A percentile compares a stretch with the other conserved stretches of the same genome.
Conservation (phyloP, 2,113 vertebrate species). For the Plestiodon gilberti region DNA sequence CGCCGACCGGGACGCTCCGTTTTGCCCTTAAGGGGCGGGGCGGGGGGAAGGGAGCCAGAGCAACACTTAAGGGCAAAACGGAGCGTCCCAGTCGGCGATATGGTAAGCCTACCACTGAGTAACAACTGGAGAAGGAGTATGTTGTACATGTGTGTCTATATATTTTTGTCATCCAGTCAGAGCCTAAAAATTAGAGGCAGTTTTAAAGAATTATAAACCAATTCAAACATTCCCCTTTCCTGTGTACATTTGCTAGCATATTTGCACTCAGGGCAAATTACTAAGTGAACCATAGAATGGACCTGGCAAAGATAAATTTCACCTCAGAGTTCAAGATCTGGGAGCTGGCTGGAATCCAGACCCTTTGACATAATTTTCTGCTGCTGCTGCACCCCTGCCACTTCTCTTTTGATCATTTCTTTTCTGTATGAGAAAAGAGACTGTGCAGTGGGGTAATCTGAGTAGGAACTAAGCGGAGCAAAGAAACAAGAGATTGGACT, state of each 20-base stretch:
- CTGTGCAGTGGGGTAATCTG: neutral
- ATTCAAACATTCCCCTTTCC: neutral
- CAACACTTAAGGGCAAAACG: no score
- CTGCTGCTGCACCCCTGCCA: neutral
- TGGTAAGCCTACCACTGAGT: no score
- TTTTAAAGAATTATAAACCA: neutral
- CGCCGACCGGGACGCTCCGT: no score
- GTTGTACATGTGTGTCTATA: neutral
- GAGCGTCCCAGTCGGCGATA: no score
- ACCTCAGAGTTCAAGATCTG: slow-evolving; percentile 10
- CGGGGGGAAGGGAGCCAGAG: no score
- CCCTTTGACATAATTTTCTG: slow-evolving; percentile 14
- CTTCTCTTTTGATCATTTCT: neutral
- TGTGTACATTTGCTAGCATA: slow-evolving; percentile 1
- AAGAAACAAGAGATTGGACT: neutral
- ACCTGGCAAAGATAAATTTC: neutral
- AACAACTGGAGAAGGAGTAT: neutral
- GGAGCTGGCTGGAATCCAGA: slow-evolving; percentile 25
- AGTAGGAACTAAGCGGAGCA: neutral
- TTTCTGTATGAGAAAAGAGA: slow-evolving; percentile 2
- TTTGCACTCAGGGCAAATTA: neutral
- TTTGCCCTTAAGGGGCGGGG: no score
- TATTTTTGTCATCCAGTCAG: neutral
- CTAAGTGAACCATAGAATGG: slow-evolving; percentile 1
- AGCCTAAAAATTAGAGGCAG: neutral